Evolutionary conservation across 2,113 vertebrate genomes (phyloP).

Genomic region (Phodopus roborovskii): DNA sequence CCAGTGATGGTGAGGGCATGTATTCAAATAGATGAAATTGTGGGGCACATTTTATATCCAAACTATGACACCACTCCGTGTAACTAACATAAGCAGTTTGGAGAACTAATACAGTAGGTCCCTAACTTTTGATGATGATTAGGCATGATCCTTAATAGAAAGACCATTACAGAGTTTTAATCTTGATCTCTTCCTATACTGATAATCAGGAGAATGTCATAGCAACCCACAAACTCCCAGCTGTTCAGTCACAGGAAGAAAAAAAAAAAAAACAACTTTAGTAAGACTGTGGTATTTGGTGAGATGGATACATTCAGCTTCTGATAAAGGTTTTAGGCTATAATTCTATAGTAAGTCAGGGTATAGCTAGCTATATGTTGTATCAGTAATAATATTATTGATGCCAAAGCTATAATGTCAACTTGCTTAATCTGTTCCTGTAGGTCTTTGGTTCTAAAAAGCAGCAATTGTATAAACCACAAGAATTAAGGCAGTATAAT

Average conservation of each 20-base stretch:
- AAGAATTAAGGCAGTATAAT: not conserved
- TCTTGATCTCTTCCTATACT: not conserved
- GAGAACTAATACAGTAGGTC: not conserved
- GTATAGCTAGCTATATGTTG: not conserved
- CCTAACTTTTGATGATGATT: not conserved
- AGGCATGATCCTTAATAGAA: not conserved
- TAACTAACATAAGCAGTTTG: not conserved
- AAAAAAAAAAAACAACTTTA: not conserved
- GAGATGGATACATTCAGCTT: not conserved
- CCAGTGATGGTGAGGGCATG: not conserved
- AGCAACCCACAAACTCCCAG: not conserved
- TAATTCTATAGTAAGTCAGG: not conserved
- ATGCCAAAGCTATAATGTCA: not conserved
- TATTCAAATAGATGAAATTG: not conserved
- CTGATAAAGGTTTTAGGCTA: not conserved
- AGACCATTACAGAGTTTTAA: not conserved
- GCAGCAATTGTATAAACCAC: not conserved
- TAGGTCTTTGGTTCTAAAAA: not conserved
- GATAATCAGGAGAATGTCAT: too few species aligned
- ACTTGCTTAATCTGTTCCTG: not conserved
- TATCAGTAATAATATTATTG: not conserved
- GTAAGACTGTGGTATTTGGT: not conserved
- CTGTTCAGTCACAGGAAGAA: not conserved
- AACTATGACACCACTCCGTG: not conserved
- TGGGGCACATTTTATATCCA: too few species aligned